These are phyloP conservation scores for Periophthalmus magnuspinnatus DNA, from an alignment of 2,797 vertebrate species.

Conservation along the genomic window DNA sequence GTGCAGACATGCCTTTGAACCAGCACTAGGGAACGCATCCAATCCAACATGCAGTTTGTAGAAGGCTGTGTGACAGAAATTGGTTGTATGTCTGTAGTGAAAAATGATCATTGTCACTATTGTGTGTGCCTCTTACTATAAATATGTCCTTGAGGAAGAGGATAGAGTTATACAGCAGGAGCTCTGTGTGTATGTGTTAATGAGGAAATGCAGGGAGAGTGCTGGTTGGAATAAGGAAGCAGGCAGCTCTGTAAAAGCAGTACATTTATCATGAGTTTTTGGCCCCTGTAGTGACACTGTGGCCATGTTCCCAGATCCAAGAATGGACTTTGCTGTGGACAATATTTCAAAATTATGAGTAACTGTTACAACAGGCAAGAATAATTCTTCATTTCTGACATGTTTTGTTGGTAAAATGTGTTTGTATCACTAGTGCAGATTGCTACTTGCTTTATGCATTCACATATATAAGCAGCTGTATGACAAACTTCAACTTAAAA, in stretches of 20 bases:
- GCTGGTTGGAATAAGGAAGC: not conserved
- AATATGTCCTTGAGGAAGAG: slow-evolving; percentile 7
- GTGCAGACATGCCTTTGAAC: slow-evolving; percentile 59
- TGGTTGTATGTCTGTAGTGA: slow-evolving; percentile 23
- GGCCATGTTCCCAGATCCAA: slow-evolving; percentile 12
- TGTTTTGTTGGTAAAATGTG: slow-evolving; percentile 11
- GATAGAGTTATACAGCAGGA: not conserved
- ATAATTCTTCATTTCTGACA: slow-evolving; percentile 13
- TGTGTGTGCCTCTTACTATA: slow-evolving; percentile 2
- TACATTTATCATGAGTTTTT: slow-evolving; percentile 4
- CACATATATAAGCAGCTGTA: not conserved
- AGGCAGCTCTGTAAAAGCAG: slow-evolving; percentile 3
- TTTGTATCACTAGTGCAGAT: not conserved
- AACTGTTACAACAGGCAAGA: not conserved
- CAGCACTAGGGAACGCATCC: slow-evolving; percentile 27
- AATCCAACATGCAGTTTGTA: slow-evolving; percentile 26
- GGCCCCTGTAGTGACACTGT: slow-evolving; percentile 6
- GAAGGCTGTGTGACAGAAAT: slow-evolving; percentile 48
- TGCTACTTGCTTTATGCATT: not conserved
- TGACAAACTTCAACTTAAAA: not conserved
- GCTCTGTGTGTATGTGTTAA: not conserved
- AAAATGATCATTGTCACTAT: slow-evolving; percentile 1
- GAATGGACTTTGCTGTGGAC: slow-evolving; percentile 12
- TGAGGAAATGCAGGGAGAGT: slow-evolving; percentile 2
- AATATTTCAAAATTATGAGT: slow-evolving; percentile 15